These are phyloP conservation scores for mouse (Mus musculus) DNA, from an alignment of 2,113 vertebrate genomes.

Conservation along the genomic window DNA sequence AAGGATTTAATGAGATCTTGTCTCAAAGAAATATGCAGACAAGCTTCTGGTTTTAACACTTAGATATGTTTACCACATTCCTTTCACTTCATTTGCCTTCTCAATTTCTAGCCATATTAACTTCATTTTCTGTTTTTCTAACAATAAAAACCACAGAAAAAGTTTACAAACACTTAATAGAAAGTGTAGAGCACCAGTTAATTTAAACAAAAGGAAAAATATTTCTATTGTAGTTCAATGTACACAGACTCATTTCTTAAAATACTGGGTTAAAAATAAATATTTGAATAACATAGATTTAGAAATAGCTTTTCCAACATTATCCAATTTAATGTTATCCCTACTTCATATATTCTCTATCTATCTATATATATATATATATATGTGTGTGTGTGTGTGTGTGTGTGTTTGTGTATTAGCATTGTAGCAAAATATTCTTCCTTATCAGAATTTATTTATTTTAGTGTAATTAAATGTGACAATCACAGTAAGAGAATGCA, in stretches of 20 bases:
- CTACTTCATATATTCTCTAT: not conserved
- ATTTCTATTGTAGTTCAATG: not conserved
- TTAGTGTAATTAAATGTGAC: not conserved
- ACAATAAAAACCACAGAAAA: not conserved
- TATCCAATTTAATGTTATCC: not conserved
- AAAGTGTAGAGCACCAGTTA: not conserved
- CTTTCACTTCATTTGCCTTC: not conserved
- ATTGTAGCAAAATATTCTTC: not conserved
- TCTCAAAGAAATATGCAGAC: no score
- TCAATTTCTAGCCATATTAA: constrained; percentile 26
- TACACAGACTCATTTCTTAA: not conserved
- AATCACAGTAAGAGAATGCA: not conserved
- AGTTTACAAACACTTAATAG: not conserved
- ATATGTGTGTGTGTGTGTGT: not conserved
- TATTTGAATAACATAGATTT: not conserved
- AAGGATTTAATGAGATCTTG: no score
- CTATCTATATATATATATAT: not conserved
- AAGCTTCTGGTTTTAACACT: not conserved
- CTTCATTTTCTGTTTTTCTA: not conserved
- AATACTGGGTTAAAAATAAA: not conserved
- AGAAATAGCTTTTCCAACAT: not conserved
- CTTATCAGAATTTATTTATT: not conserved
- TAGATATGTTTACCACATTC: not conserved
- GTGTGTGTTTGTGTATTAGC: no score
- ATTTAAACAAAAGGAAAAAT: not conserved